Base-by-base conservation (phyloP, 2,113 vertebrate genomes). In the Thinocorus orbignyianus region DNA sequence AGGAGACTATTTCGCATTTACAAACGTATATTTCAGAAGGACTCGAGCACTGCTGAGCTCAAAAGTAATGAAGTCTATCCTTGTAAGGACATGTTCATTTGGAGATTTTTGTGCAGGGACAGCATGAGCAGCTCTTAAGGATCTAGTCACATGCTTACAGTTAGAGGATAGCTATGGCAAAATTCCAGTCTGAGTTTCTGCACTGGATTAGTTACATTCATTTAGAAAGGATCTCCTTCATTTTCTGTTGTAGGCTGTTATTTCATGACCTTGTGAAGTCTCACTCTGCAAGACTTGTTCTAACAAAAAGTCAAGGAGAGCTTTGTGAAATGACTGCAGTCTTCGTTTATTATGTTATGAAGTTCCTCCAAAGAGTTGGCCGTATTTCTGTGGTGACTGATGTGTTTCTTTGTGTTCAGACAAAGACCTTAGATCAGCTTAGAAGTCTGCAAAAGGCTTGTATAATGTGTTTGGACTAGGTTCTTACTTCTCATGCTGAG, bases 211-310 rank as follows among this genome's bases (percentile, higher is more conserved):
- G 76, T 93, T 95, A 62, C 74, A 72, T 54, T 92, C 62, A 77
- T 74, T 93, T 93, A 83, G 55, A 94, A 92, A 97, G 46, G 13
- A 44, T 92, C 70, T 76, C 58, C 28, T 84, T 71, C 35, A 49
- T 84, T 94, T 92, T 41, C 77, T 92, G 81, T 60, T 55, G 69
- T 52, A 88, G 68, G 39, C 11, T 96, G 39, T 74, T 92, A 68
- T 76, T 78, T 88, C 37, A 51, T 77, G 93, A 94, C 95, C 77
- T 95, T 95, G 81, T 87, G 37, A 86, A 92, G 37, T 30, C 37
- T 84, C 35, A 46, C 22, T 68, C 69, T 91, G 78, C 81, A 90
- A 76, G 71, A 76, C 23, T 51, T 58, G 7, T 31, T 87, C 57
- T 91, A 61, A 79, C 13, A 89, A 69, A 92, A 91, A 48, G 11